Conservation (phyloP, 2,888 invertebrate species). For the Monopis laevigella region DNA sequence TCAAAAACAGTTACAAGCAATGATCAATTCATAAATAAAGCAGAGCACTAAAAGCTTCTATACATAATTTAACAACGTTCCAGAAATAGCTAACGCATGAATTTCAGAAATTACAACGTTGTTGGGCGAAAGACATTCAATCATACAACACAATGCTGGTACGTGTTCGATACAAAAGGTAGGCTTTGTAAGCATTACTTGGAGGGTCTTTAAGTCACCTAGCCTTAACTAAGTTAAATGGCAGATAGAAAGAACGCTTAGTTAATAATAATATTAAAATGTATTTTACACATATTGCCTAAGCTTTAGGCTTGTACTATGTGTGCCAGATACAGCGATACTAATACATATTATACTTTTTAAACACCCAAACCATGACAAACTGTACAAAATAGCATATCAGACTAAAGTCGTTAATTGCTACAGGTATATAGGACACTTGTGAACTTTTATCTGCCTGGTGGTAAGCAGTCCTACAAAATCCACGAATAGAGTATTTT, state of each 20-base stretch:
- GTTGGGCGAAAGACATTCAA: slow-evolving; percentile 8
- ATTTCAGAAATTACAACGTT: slow-evolving; percentile 5
- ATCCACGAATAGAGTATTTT: too few species aligned
- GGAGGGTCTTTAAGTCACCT: too few species aligned
- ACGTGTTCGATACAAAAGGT: slow-evolving; percentile 1
- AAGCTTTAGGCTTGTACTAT: background rate
- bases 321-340: too few species aligned
- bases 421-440: too few species aligned
- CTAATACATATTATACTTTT: too few species aligned
- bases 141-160: slow-evolving; percentile 8
- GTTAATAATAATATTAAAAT: background rate
- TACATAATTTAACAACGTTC: slow-evolving; percentile 1
- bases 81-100: slow-evolving; percentile 4
- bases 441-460: too few species aligned
- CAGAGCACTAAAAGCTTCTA: background rate
- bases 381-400: too few species aligned
- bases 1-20: slow-evolving; percentile 1
- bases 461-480: too few species aligned
- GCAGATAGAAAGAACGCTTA: background rate
- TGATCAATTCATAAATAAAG: slow-evolving; percentile 3
- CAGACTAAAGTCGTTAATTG: too few species aligned
- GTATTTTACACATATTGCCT: background rate
- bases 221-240: too few species aligned
- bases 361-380: too few species aligned
- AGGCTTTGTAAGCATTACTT: background rate